These are phyloP conservation scores for Temnothorax unifasciatus DNA, from an alignment of 2,888 invertebrate genomes.

Conservation along the genomic window DNA sequence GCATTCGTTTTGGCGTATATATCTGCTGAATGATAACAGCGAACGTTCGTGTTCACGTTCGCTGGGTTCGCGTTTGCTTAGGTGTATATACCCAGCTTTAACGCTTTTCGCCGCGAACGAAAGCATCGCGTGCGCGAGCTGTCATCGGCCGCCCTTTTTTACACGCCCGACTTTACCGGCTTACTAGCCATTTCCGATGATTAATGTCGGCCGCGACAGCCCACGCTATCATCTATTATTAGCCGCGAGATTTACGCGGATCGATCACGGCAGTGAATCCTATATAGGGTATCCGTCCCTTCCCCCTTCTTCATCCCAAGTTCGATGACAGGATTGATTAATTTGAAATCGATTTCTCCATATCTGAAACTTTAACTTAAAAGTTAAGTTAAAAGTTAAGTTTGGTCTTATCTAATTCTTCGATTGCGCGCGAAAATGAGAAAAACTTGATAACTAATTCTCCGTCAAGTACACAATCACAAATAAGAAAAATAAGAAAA, in stretches of 20 bases:
- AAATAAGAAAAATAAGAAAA: not conserved
- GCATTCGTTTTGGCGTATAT: too few species aligned
- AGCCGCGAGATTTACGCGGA: slow-evolving; percentile 50
- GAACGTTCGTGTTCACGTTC: too few species aligned
- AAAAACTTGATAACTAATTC: not conserved
- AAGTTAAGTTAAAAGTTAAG: slow-evolving; percentile 21
- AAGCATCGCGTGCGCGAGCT: slow-evolving; percentile 50
- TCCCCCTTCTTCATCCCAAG: not conserved
- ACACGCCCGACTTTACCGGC: slow-evolving; percentile 26
- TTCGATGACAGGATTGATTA: slow-evolving; percentile 34
- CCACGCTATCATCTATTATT: slow-evolving; percentile 58
- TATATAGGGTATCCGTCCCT: slow-evolving; percentile 12
- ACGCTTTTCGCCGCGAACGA: slow-evolving; percentile 17
- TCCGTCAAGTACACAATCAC: not conserved
- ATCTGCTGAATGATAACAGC: too few species aligned
- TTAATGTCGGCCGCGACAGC: slow-evolving; percentile 47
- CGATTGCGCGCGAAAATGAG: not conserved
- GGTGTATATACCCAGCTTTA: too few species aligned
- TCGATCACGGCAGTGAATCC: slow-evolving; percentile 44
- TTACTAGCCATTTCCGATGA: slow-evolving; percentile 46
- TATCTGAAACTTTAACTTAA: slow-evolving; percentile 26
- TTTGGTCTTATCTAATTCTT: not conserved
- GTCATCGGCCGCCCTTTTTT: slow-evolving; percentile 49
- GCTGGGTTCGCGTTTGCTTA: too few species aligned
- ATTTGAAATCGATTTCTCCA: slow-evolving; percentile 26